phyloP scores from a whole-genome alignment of 2,888 invertebrate species.

The Ecliptopera silaceata region DNA sequence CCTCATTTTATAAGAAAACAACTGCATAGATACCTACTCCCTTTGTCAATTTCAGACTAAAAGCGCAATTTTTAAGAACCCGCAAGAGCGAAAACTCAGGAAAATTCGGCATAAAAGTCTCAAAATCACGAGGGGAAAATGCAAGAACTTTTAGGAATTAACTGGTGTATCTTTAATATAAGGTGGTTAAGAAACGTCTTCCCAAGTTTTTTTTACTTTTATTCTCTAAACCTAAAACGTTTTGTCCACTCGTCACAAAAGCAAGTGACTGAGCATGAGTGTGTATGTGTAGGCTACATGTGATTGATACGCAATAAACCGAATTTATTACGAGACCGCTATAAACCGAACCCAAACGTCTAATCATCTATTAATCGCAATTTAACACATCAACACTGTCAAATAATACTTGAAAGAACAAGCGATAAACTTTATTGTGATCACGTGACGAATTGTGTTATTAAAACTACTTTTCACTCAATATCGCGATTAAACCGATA shows the following conservation, averaged over 20 bases:
- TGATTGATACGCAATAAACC: conserved; percentile 77
- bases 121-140: too few species aligned
- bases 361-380: conserved; percentile 78
- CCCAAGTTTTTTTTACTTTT: not conserved
- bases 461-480: not conserved
- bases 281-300: conserved; percentile 14
- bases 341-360: conserved; percentile 68
- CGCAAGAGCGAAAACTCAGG: too few species aligned
- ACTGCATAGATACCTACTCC: too few species aligned
- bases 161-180: too few species aligned
- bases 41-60: too few species aligned
- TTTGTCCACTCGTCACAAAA: not conserved
- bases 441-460: conserved; percentile 39
- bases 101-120: too few species aligned
- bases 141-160: too few species aligned
- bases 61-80: too few species aligned
- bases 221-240: conserved; percentile 19
- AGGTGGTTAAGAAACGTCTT: too few species aligned
- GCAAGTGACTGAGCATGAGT: conserved; percentile 32
- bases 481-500: not conserved
- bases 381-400: conserved; percentile 77
- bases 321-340: conserved; percentile 73
- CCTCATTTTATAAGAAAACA: too few species aligned
- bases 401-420: conserved; percentile 75
- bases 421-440: conserved; percentile 67